Conservation (phyloP, 2,113 vertebrate genomes). For the Oceanodroma tethys region DNA sequence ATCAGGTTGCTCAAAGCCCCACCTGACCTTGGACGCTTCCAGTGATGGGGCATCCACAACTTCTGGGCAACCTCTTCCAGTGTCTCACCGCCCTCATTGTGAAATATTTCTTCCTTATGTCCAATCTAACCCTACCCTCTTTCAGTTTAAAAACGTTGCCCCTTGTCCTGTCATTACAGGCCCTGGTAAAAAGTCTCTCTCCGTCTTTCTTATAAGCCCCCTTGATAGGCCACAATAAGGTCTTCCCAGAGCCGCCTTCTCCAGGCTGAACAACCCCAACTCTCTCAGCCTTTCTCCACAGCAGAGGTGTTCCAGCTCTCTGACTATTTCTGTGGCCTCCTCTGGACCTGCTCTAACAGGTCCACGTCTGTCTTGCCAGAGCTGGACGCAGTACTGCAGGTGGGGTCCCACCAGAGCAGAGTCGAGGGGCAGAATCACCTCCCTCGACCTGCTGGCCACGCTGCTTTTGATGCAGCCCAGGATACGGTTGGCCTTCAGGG, state of each 20-base stretch:
- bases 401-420: not conserved
- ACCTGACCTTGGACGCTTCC: not conserved
- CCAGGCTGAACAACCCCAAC: not conserved
- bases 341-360: not conserved
- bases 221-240: not conserved
- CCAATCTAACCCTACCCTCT: not conserved
- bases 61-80: too few species aligned
- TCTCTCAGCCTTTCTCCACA: not conserved
- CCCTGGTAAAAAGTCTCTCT: too few species aligned
- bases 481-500: not conserved
- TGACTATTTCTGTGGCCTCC: not conserved
- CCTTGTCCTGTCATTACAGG: not conserved
- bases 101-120: too few species aligned
- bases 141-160: too few species aligned
- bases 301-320: not conserved
- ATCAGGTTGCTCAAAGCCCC: not conserved
- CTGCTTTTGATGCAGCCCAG: not conserved
- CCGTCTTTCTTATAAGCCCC: too few species aligned
- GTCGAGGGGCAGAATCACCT: not conserved
- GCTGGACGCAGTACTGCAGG: not conserved
- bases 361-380: not conserved
- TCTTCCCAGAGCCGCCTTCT: not conserved
- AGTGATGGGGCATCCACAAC: not conserved
- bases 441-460: not conserved
- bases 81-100: rapidly evolving